Evolutionary conservation across 2,888 invertebrate species (phyloP).

Genomic region (Dynastes grantii): DNA sequence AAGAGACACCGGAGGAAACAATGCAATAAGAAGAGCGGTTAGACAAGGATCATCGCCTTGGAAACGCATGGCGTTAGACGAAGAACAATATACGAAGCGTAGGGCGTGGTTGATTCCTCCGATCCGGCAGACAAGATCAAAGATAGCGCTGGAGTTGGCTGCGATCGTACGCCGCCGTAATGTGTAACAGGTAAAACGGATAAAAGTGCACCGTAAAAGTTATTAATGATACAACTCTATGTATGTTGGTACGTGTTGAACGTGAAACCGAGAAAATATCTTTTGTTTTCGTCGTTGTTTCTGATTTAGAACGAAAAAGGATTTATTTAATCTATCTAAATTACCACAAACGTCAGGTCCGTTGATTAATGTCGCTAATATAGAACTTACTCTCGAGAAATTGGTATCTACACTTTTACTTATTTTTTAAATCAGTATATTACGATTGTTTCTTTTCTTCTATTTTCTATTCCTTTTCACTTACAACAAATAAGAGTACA

Average conservation of each 20-base stretch:
- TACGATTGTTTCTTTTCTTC: neutral
- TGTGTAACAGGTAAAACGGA: conserved; percentile 53
- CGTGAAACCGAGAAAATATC: neutral
- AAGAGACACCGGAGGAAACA: conserved; percentile 46
- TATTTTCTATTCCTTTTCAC: neutral
- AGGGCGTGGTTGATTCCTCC: conserved; percentile 55
- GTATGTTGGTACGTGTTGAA: neutral
- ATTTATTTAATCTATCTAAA: too few relatives aligned
- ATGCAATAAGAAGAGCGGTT: conserved; percentile 49
- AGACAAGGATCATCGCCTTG: conserved; percentile 24
- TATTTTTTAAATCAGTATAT: neutral
- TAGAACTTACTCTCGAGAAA: neutral
- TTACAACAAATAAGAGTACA: neutral
- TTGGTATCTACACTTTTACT: neutral
- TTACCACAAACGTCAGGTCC: neutral
- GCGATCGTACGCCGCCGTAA: conserved; percentile 47
- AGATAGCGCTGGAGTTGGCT: conserved; percentile 55
- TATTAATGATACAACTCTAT: conserved; percentile 5
- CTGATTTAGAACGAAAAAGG: too few relatives aligned
- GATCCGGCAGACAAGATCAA: conserved; percentile 59
- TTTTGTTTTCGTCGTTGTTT: neutral
- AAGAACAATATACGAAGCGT: conserved; percentile 6
- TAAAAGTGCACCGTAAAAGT: conserved; percentile 40
- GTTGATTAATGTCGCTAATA: neutral
- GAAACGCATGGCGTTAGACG: conserved; percentile 38